A percentile compares a stretch with the other conserved stretches of the same genome.
Evolutionary conservation across 2,113 vertebrate genomes (phyloP).

Genomic region (Psittacula cyanocephala): DNA sequence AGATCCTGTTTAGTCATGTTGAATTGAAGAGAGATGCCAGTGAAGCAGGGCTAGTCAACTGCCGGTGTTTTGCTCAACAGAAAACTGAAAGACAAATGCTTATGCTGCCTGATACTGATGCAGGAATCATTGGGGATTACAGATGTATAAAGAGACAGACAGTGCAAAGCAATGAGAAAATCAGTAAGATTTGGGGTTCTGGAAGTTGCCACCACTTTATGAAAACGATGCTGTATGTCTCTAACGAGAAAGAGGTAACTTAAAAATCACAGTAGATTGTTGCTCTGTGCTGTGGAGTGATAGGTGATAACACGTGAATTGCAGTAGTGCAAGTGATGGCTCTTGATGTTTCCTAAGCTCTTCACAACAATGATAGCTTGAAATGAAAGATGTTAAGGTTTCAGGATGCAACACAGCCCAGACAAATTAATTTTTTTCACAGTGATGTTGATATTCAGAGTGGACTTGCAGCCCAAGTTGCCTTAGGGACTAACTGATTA

Average conservation of each 20-base stretch:
- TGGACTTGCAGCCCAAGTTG: neutral
- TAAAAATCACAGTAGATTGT: neutral
- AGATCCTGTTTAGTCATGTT: neutral
- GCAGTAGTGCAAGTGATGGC: neutral
- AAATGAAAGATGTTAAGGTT: conserved; percentile 11
- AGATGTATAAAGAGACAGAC: neutral
- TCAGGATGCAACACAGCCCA: neutral
- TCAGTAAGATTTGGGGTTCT: neutral
- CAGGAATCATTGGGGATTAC: neutral
- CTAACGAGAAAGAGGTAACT: neutral
- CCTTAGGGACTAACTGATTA: neutral
- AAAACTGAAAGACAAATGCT: neutral
- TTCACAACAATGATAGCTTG: neutral
- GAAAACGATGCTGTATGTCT: neutral
- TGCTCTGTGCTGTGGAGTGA: neutral
- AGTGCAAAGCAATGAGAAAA: neutral
- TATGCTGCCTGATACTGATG: neutral
- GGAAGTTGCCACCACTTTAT: neutral
- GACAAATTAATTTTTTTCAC: neutral
- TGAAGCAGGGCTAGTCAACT: neutral
- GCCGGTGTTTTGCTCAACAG: neutral
- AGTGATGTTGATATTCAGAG: neutral
- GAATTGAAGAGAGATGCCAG: neutral
- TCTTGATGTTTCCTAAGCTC: neutral
- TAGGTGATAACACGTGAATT: conserved; percentile 11